phyloP scores from a whole-genome alignment of 2,113 vertebrate genomes.

The Dipodomys spectabilis region DNA sequence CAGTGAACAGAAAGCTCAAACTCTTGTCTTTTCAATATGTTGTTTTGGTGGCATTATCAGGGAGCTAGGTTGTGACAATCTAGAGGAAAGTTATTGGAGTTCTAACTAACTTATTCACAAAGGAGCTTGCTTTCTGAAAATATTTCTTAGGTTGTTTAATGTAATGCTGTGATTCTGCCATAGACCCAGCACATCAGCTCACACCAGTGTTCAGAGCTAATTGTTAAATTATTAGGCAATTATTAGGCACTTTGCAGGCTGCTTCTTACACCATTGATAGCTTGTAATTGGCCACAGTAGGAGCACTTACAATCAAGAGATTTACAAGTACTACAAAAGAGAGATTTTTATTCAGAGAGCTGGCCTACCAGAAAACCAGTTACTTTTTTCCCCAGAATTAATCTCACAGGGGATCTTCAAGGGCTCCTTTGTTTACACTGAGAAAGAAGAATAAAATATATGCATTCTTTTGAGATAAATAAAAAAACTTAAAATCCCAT shows the following conservation, averaged over 20 bases:
- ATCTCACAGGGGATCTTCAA: constrained; percentile 25
- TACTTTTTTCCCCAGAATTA: background rate
- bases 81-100: background rate
- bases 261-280: constrained; percentile 21
- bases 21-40: background rate
- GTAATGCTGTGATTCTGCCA: background rate
- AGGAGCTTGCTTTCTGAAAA: constrained; percentile 27
- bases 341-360: constrained; percentile 16
- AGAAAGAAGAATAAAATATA: background rate
- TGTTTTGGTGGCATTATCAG: constrained; percentile 36
- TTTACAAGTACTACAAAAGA: constrained; percentile 45
- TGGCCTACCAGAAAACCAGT: background rate
- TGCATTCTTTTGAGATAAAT: constrained; percentile 3
- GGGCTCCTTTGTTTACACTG: constrained; percentile 26
- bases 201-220: background rate
- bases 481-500: background rate
- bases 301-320: background rate
- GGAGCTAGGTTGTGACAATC: background rate
- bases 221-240: constrained; percentile 47
- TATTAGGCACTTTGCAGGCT: constrained; percentile 50
- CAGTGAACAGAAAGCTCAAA: background rate
- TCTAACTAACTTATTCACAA: background rate
- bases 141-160: background rate
- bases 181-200: background rate
- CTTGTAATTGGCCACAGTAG: constrained; percentile 22